These are phyloP conservation scores for Telenomus remus DNA, from an alignment of 1,140 invertebrate genomes.

Conservation along the genomic window DNA sequence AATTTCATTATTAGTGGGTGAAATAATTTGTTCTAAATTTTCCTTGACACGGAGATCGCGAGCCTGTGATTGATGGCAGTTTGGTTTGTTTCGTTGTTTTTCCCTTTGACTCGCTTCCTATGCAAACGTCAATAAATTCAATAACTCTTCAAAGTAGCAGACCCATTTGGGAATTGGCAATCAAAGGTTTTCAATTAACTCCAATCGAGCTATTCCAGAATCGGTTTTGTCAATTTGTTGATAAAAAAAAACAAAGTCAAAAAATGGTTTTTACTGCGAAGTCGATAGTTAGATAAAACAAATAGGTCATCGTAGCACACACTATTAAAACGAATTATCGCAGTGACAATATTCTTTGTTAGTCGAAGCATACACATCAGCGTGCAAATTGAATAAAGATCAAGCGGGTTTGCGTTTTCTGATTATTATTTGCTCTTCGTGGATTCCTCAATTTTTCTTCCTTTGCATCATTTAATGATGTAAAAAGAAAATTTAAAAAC, in stretches of 20 bases:
- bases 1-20: background rate
- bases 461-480: too few relatives aligned
- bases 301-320: constrained; percentile 35
- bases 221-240: background rate
- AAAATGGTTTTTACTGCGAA: constrained; percentile 1
- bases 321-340: constrained; percentile 42
- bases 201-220: background rate
- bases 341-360: constrained; percentile 44
- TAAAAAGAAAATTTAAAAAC: too few relatives aligned
- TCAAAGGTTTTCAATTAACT: constrained; percentile 5
- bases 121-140: too few relatives aligned
- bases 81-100: constrained; percentile 10
- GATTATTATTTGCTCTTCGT: constrained; percentile 10
- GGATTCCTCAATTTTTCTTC: constrained; percentile 1
- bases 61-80: constrained; percentile 9
- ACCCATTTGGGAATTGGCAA: too few relatives aligned
- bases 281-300: constrained; percentile 18
- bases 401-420: constrained; percentile 22
- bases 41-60: constrained; percentile 3
- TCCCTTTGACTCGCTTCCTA: background rate
- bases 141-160: too few relatives aligned
- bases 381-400: constrained; percentile 41
- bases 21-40: constrained; percentile 28
- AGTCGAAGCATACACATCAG: constrained; percentile 21
- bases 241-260: too few relatives aligned